Evolutionary conservation across 2,797 vertebrate genomes (phyloP).

Genomic region (Dryobates pubescens): DNA sequence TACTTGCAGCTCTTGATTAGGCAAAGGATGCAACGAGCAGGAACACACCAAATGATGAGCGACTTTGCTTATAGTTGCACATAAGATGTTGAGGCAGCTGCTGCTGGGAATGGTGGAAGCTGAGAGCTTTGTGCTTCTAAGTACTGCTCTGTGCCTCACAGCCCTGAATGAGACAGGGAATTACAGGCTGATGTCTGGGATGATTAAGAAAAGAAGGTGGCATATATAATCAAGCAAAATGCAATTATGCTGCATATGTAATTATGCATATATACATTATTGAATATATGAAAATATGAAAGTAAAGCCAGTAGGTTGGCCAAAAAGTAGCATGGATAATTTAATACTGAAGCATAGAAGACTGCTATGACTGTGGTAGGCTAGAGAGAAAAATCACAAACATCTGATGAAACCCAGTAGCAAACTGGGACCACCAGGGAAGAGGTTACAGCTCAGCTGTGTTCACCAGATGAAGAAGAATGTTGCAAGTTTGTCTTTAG

Average conservation of each 20-base stretch:
- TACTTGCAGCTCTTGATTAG: neutral
- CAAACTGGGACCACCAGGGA: neutral
- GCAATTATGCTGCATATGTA: neutral
- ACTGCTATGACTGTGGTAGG: neutral
- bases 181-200: neutral
- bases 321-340: neutral
- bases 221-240: conserved; percentile 5
- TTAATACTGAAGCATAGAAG: neutral
- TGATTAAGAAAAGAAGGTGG: neutral
- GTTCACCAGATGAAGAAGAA: conserved; percentile 4
- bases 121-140: neutral
- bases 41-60: neutral
- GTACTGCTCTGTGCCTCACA: neutral
- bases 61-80: neutral
- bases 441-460: neutral
- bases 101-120: neutral
- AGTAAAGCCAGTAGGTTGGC: neutral
- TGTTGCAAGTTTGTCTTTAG: neutral
- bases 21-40: neutral
- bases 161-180: neutral
- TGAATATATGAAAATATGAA: neutral
- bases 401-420: neutral
- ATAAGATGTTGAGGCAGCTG: neutral
- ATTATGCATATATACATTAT: neutral
- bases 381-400: neutral